Base-by-base conservation (phyloP, 2,888 invertebrate species). In the Ophion obscuratus region DNA sequence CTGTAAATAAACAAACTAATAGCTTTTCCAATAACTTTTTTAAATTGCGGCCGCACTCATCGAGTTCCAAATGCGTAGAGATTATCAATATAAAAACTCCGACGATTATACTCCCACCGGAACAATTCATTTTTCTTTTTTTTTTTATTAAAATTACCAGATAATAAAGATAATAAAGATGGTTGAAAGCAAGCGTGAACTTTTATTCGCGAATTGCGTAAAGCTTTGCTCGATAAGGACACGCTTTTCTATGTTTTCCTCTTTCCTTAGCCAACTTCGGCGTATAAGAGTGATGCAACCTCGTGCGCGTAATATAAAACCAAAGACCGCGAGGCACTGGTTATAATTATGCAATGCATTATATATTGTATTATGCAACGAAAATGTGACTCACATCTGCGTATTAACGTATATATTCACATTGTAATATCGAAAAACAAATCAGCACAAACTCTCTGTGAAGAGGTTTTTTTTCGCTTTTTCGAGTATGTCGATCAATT, bases 291-390 rank as follows among this genome's bases (percentile, higher is more conserved):
- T 75, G 74, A 86, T 64, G 86, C 81, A 86, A 86, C 74, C 53
- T 10, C 68, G 59, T 68, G 47, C 40, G 77, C 67, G 86, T 86
- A 84, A 86, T 81, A 78, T 57, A 81, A 86, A 86, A 86, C 86
- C 77, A 64, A 77, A 77, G 81, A 76, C 75, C 80, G 64, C 79
- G 83, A 77, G 81, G 74, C 84, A 44, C 76, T 75, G 77, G 61
- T 53, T 78, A 75, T 70, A 81, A 86, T 86, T 84, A 80, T 81
- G 86, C 81, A 86, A 86, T 68, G 53, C 31, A 59, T 31, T 31
- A 83, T 83, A 76, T 66, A 59, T 40, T 44, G 57, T 73, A 78
- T 86, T 78, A 75, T 81, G 83, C 85, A 85, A 85, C 27, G 47
- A 67, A 73, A 64, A 62, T 75, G 57, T 80, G 79, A 74, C 27